Percentiles rank a stretch among this genome's conserved stretches.
Evolutionary conservation across 1,140 invertebrate genomes (phyloP).

Genomic region (Drosophila kohkoa): DNA sequence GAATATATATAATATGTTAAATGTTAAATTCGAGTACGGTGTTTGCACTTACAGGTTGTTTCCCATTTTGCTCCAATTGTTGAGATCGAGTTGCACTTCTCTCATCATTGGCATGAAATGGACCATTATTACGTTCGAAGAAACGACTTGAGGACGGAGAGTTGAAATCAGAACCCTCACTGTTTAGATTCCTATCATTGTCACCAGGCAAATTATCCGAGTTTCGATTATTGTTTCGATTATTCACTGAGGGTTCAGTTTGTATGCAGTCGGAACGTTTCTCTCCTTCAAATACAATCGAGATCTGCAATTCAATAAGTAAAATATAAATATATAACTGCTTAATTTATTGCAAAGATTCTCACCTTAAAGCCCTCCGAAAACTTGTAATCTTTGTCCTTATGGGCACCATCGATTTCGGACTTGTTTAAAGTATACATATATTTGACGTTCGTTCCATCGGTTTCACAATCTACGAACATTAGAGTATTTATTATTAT

Average conservation of each 20-base stretch:
- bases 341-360: background rate
- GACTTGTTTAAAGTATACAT: conserved; percentile 89
- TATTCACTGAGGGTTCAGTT: conserved; percentile 49
- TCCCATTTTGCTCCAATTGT: conserved; percentile 64
- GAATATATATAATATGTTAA: background rate
- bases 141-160: conserved; percentile 53
- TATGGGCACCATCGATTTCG: conserved; percentile 95
- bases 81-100: conserved; percentile 69
- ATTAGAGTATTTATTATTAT: too few species aligned
- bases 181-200: conserved; percentile 61
- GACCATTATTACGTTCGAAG: conserved; percentile 58
- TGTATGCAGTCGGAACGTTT: conserved; percentile 46
- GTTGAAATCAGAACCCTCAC: conserved; percentile 52
- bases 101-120: conserved; percentile 84
- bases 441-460: conserved; percentile 78
- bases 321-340: background rate
- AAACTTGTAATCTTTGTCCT: conserved; percentile 96
- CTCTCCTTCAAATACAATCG: conserved; percentile 61
- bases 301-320: conserved; percentile 46
- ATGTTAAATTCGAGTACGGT: too few species aligned
- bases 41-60: conserved; percentile 63
- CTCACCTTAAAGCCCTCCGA: conserved; percentile 93
- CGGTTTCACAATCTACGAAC: conserved; percentile 82
- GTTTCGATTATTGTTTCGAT: conserved; percentile 38
- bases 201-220: conserved; percentile 38